Base-by-base conservation (phyloP, 2,888 invertebrate genomes). In the Junonia oenone region DNA sequence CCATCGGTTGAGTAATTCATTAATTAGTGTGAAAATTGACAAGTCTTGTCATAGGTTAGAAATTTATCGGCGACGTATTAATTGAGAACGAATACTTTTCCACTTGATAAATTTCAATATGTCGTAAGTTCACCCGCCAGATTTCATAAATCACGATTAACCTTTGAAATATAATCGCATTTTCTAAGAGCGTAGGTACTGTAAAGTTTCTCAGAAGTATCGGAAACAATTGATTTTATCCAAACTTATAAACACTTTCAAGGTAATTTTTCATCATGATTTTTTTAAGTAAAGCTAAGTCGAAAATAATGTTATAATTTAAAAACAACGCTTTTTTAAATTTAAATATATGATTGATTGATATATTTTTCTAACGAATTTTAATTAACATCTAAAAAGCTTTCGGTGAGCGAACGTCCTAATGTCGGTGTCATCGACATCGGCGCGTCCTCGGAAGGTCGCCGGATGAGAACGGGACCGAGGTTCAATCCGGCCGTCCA, bases 401-500 rank as follows among this genome's bases (percentile, higher is more conserved):
- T 33, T 54, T 54, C 22, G 48, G 40, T 53, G 58, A 56, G 56
- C 59, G 58, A 27, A 38, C 37, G 61, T 58, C 59, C 51, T 51
- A 57, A 62, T 53, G 60, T 45, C 53, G 58, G 74, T 72, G 78
- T 79, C 78, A 76, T 76, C 78, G 79, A 77, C 78, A 68, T 69
- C 57, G 65, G 58, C 54, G 66, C 75, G 76, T 77, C 77, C 77
- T 78, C 77, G 73, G 69, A 78, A 78, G 78, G 78, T 77, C 78
- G 76, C 62, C 65, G 59, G 64, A 59, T 66, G 56, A 55, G 63
- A 62, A 61, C 67, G 68, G 67, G 67, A 67, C 63, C 58, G 58
- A 56, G 63, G 67, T 67, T 67, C 56, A 65, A 66, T 63, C 63
- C 59, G 56, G 38, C 31, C 45, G 38, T 57, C 48, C 43, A 45